Evolutionary conservation across 2,888 invertebrate species (phyloP).

Genomic region (Physocephala rufipes): DNA sequence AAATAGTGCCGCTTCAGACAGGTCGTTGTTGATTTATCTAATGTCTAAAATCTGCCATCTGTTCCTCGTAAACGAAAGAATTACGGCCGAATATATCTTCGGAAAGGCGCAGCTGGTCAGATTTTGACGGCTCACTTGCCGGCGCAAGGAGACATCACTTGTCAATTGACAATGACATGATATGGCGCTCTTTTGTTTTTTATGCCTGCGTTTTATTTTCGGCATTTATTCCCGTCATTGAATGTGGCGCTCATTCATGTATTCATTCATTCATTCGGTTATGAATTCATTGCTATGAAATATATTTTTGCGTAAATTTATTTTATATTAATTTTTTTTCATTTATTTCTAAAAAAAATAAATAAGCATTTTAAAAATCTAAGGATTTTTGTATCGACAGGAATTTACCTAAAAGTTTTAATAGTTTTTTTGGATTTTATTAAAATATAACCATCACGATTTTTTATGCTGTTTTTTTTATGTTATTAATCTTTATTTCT

Average conservation of each 20-base stretch:
- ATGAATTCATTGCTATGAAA: conserved; percentile 11
- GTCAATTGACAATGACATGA: conserved; percentile 19
- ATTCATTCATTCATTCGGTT: conserved; percentile 1
- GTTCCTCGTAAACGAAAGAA: background rate
- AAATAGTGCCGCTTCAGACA: no score
- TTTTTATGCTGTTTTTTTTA: no score
- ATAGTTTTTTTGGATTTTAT: no score
- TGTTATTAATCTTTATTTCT: no score
- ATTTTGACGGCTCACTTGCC: conserved; percentile 4
- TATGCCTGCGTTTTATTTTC: conserved; percentile 13
- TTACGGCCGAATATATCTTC: conserved; percentile 24
- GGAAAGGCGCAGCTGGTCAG: conserved; percentile 18
- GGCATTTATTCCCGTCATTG: conserved; percentile 4
- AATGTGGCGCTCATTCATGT: background rate
- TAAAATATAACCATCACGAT: no score
- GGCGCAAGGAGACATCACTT: background rate
- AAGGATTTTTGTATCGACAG: no score
- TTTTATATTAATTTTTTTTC: no score
- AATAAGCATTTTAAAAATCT: no score
- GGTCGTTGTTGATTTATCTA: no score
- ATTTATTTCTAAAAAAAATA: no score
- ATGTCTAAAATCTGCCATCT: background rate
- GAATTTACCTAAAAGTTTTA: no score
- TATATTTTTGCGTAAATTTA: background rate
- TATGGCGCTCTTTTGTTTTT: background rate